A percentile compares a stretch with the other conserved stretches of the same genome.
Evolutionary conservation across 2,797 vertebrate species (phyloP).

Genomic region (Gymnothorax reevesii): DNA sequence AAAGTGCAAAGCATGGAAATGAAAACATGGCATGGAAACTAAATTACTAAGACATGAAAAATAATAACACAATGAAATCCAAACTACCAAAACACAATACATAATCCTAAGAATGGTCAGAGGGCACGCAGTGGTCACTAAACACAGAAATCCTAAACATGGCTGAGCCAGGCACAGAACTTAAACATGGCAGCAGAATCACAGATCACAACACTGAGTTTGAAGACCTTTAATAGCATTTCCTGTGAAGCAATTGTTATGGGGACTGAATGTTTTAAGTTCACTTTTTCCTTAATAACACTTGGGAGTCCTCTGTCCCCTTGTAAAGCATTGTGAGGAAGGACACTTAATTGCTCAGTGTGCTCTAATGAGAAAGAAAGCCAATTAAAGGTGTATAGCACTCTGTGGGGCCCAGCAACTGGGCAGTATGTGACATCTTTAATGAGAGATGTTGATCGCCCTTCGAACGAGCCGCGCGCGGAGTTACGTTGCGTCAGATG

Average conservation of each 20-base stretch:
- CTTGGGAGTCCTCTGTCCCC: constrained; percentile 72
- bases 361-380: constrained; percentile 76
- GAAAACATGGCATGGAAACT: too few species aligned
- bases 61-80: too few species aligned
- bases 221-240: constrained; percentile 32
- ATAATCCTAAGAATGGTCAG: too few species aligned
- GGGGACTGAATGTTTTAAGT: constrained; percentile 43
- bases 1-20: too few species aligned
- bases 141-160: too few species aligned
- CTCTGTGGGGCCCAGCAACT: constrained; percentile 63
- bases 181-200: too few species aligned
- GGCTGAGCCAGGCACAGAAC: too few species aligned
- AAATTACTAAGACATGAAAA: too few species aligned
- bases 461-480: constrained; percentile 70
- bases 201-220: too few species aligned
- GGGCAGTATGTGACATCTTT: constrained; percentile 66
- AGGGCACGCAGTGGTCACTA: too few species aligned
- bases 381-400: constrained; percentile 75
- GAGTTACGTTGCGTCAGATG: constrained; percentile 45
- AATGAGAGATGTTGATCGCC: constrained; percentile 79
- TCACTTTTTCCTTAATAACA: constrained; percentile 57
- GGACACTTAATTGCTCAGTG: constrained; percentile 73
- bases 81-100: too few species aligned
- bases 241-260: constrained; percentile 34
- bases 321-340: constrained; percentile 68